Conservation (phyloP, 2,888 invertebrate species). For the Phyllotreta cruciferae region DNA sequence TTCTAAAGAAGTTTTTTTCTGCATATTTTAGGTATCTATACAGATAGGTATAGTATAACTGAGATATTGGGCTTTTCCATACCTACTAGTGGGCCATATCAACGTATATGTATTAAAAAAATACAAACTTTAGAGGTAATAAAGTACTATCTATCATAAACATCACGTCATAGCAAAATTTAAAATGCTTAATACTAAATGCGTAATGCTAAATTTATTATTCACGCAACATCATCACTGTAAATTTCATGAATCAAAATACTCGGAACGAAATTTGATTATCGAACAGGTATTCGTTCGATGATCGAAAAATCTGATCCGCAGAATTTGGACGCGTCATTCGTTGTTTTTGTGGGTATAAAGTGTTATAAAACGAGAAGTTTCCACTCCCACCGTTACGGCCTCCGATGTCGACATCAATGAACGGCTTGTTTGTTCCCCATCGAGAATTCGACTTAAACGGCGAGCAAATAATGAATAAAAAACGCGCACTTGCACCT, state of each 20-base stretch:
- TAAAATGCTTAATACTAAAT: too few species aligned
- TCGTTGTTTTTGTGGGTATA: not conserved
- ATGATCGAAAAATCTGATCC: not conserved
- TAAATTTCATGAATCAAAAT: slow-evolving; percentile 5
- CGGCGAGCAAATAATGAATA: slow-evolving; percentile 7
- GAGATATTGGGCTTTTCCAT: too few species aligned
- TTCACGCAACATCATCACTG: not conserved
- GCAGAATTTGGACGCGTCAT: slow-evolving; percentile 9
- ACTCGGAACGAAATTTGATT: not conserved
- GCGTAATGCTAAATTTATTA: not conserved
- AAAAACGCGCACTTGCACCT: slow-evolving; percentile 3
- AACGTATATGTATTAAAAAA: too few species aligned
- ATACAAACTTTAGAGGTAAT: too few species aligned
- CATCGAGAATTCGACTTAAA: slow-evolving; percentile 5
- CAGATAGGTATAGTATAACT: too few species aligned
- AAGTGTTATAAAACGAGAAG: not conserved
- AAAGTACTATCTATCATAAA: too few species aligned
- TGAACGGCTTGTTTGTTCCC: slow-evolving; percentile 9
- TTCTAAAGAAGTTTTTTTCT: too few species aligned
- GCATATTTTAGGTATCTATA: too few species aligned
- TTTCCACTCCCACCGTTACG: slow-evolving; percentile 7
- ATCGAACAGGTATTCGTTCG: not conserved
- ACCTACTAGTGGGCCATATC: too few species aligned
- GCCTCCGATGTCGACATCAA: slow-evolving; percentile 9
- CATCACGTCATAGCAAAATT: not conserved